Conservation (phyloP, 2,797 vertebrate species). For the Antrozous pallidus region DNA sequence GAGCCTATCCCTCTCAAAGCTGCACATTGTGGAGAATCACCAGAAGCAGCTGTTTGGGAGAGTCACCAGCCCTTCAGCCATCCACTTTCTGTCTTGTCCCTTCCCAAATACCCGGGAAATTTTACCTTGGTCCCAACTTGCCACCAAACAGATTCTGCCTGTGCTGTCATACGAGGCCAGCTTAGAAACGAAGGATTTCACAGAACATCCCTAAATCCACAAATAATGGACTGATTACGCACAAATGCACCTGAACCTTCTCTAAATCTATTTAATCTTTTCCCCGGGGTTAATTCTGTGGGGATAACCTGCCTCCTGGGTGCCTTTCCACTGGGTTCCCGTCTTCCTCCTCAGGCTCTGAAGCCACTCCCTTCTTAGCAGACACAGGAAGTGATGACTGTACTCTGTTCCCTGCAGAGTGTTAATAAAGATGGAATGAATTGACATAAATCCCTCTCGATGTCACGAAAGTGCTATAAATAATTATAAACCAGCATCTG, state of each 20-base stretch:
- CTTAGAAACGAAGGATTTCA: background rate
- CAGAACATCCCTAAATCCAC: conserved; percentile 14
- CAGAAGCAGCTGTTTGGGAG: background rate
- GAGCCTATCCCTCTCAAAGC: background rate
- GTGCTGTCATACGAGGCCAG: background rate
- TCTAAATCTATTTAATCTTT: conserved; percentile 4
- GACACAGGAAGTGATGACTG: background rate
- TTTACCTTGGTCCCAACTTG: background rate
- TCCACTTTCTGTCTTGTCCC: background rate
- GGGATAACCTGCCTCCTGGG: background rate
- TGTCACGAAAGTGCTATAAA: conserved; percentile 17
- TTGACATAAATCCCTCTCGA: conserved; percentile 15
- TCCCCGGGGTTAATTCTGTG: background rate
- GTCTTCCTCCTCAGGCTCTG: background rate
- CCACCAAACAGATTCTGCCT: background rate
- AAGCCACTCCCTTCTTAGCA: background rate
- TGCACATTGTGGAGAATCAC: background rate
- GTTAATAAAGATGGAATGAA: background rate
- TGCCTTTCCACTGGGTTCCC: background rate
- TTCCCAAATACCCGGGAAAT: background rate
- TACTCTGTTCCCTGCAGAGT: background rate
- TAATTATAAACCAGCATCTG: background rate
- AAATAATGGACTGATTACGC: background rate
- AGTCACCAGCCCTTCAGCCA: background rate
- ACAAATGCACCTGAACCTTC: conserved; percentile 28